Evolutionary conservation across 1,140 invertebrate genomes (phyloP), one percentile per base, ranked within the genome.

Genomic region (Doryteuthis pealeii): DNA sequence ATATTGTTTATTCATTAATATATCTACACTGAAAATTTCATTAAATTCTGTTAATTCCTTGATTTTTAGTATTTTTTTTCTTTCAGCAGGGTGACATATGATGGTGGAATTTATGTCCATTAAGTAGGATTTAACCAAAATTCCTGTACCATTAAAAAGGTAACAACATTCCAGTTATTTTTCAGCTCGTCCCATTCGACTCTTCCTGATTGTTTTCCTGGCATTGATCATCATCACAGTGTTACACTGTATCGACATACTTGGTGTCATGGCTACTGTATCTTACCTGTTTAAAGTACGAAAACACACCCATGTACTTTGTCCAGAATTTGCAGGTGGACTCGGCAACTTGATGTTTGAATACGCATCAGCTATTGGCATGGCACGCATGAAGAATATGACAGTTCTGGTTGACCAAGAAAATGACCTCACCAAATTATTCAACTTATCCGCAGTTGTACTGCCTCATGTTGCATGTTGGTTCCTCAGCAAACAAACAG

Each of bases 261-360:
- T 62, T 22, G 54, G 54, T 15, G 54, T 62, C 6, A 22, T 62
- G 22, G 0, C 18, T 22, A 62, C 54, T 8, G 6, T 62, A 5
- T n/a, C 18, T 5, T 62, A 62, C 54, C 26, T 62, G 26, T 2
- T 62, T 5, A 62, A 5, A 18, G 22, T 6, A 62, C 54, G 26
- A 12, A 5, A 62, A n/a, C 10, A 62, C 12, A 35, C 43, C 6
- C 74, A 74, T 22, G 68, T 78, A 35, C 31, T 75, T 0, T 83
- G 82, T 58, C 54, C 76, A 18, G 32, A 65, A 0, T 78, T 81
- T 45, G 31, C 54, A 14, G 77, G 75, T 2, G 72, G 79, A 18
- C 49, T 80, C 10, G 79, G 79, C 5, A 80, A 80, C 32, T 74
- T 73, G 5, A 70, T 80, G 74, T 80, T 80, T 58, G 43, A 75